Conservation (phyloP, 2,888 invertebrate genomes). For the Caenorhabditis doughertyi region DNA sequence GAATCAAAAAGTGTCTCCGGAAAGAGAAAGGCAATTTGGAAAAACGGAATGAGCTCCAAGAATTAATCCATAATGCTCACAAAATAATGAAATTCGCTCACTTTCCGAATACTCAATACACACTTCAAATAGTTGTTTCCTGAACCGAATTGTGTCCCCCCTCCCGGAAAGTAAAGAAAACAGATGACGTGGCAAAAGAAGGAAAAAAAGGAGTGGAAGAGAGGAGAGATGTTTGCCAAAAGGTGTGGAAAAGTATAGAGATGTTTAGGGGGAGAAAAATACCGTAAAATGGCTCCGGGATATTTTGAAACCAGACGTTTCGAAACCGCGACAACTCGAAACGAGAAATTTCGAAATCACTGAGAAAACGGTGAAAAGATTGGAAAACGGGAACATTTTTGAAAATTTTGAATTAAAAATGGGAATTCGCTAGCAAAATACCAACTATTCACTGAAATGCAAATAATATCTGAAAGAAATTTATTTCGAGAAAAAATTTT, state of each 20-base stretch:
- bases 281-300: not conserved
- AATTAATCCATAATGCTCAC: slow-evolving; percentile 55
- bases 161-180: slow-evolving; percentile 5
- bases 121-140: slow-evolving; percentile 18
- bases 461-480: too few relatives aligned
- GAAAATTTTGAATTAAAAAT: too few relatives aligned
- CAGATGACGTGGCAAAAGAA: slow-evolving; percentile 35
- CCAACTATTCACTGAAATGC: too few relatives aligned
- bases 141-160: slow-evolving; percentile 25
- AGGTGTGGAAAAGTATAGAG: slow-evolving; percentile 12
- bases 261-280: not conserved
- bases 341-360: too few relatives aligned
- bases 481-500: too few relatives aligned
- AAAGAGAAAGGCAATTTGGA: not conserved
- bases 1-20: not conserved
- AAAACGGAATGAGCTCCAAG: not conserved
- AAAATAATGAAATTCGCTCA: slow-evolving; percentile 17
- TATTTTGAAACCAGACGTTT: slow-evolving; percentile 1
- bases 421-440: too few relatives aligned
- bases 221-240: not conserved
- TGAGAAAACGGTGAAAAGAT: too few relatives aligned
- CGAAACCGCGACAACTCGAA: not conserved
- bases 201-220: not conserved
- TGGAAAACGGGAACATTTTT: too few relatives aligned
- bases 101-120: slow-evolving; percentile 9